Conservation (phyloP, 2,888 invertebrate genomes). For the Rhingia campestris region DNA sequence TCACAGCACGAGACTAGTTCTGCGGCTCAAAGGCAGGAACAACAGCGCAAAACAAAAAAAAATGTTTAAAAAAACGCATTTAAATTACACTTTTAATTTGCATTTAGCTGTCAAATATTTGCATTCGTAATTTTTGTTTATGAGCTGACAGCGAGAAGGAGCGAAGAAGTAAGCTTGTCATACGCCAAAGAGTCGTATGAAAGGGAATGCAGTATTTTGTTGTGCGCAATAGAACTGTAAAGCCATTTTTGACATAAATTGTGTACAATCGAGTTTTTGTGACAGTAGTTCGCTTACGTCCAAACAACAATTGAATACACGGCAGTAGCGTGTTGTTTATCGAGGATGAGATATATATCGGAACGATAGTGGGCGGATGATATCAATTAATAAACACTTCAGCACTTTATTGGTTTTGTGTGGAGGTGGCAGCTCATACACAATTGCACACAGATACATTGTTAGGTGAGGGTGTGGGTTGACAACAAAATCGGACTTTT, state of each 20-base stretch:
- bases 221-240: constrained; percentile 29
- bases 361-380: constrained; percentile 9
- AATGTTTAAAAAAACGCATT: constrained; percentile 51
- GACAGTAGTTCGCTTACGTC: constrained; percentile 11
- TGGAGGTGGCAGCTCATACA: background rate
- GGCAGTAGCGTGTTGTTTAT: constrained; percentile 14
- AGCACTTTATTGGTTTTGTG: background rate
- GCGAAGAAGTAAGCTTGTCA: background rate
- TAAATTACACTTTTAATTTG: constrained; percentile 59
- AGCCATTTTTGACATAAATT: constrained; percentile 4
- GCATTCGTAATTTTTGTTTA: constrained; percentile 68
- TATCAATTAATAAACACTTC: constrained; percentile 28
- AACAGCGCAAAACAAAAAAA: constrained; percentile 20
- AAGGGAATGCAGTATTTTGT: background rate
- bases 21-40: background rate
- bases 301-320: constrained; percentile 9
- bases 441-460: background rate
- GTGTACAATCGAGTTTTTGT: constrained; percentile 5
- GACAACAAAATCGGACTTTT: no score
- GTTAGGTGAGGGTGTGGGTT: background rate
- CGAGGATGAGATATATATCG: constrained; percentile 5
- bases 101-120: constrained; percentile 66
- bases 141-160: constrained; percentile 23
- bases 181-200: background rate
- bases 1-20: constrained; percentile 58